phyloP scores from a whole-genome alignment of 2,888 invertebrate species.

The Archips xylosteana region DNA sequence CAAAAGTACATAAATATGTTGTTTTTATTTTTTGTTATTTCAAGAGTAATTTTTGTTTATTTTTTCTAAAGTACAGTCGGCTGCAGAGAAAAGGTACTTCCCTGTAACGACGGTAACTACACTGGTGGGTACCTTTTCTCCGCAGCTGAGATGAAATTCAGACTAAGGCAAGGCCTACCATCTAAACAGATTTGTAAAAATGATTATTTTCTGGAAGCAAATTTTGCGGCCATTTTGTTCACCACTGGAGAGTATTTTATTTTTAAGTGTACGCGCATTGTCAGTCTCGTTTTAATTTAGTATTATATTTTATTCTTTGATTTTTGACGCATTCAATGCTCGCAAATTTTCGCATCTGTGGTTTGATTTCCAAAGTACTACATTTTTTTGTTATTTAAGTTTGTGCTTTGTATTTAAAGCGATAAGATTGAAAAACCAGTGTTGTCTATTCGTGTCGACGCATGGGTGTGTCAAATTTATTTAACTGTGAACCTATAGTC shows the following conservation, averaged over 20 bases:
- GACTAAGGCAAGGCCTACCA: too few relatives aligned
- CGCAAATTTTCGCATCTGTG: background rate
- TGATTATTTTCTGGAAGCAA: too few relatives aligned
- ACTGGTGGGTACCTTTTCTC: too few relatives aligned
- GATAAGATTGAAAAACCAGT: background rate
- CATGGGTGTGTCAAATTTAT: background rate
- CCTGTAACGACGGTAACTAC: too few relatives aligned
- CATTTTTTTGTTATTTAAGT: background rate
- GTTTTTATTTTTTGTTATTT: too few relatives aligned
- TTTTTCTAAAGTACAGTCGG: too few relatives aligned
- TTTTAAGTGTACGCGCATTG: constrained; percentile 3
- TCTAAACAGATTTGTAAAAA: too few relatives aligned
- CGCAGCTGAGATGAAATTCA: too few relatives aligned
- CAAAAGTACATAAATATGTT: too few relatives aligned
- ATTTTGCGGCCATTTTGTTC: background rate
- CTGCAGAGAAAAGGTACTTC: too few relatives aligned
- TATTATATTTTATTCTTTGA: background rate
- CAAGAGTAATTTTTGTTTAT: too few relatives aligned
- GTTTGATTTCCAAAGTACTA: background rate
- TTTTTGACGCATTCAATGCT: background rate
- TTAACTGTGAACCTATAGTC: background rate
- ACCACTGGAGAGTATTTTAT: background rate
- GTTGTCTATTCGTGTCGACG: background rate
- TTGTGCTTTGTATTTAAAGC: background rate
- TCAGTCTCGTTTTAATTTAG: background rate